phyloP scores from a whole-genome alignment of 2,113 vertebrate species.

The Perca fluviatilis region DNA sequence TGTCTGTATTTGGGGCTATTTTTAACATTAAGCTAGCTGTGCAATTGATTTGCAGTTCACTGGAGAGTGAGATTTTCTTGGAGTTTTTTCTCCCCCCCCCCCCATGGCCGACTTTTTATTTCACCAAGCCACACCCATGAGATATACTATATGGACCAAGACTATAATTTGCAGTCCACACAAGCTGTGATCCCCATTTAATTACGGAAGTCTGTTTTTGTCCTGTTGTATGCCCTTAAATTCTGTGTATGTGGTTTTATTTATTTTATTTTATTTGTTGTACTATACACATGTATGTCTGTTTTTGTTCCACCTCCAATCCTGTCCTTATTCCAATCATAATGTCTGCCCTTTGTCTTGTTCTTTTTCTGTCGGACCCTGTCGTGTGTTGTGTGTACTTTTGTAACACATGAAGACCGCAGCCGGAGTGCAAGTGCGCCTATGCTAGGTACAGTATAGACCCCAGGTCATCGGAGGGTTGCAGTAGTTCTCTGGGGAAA shows the following conservation, averaged over 20 bases:
- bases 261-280: conserved; percentile 1
- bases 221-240: conserved; percentile 18
- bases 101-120: conserved; percentile 32
- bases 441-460: conserved; percentile 93
- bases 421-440: conserved; percentile 95
- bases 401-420: conserved; percentile 94
- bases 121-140: conserved; percentile 68
- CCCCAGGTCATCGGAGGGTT: conserved; percentile 71
- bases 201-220: conserved; percentile 61
- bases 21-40: neutral
- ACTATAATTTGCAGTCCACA: conserved; percentile 73
- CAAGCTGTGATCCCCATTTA: conserved; percentile 66
- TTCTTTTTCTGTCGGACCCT: conserved; percentile 85
- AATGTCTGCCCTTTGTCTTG: conserved; percentile 85
- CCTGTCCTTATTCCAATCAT: conserved; percentile 61
- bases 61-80: conserved; percentile 27
- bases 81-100: conserved; percentile 17
- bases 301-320: conserved; percentile 34
- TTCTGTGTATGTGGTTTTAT: conserved; percentile 26
- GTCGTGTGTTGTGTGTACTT: conserved; percentile 88
- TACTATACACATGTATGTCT: conserved; percentile 18
- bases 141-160: conserved; percentile 43
- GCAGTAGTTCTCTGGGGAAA: conserved; percentile 56
- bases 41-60: conserved; percentile 12
- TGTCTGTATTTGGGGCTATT: neutral